Evolutionary conservation across 2,888 invertebrate genomes (phyloP), one percentile per base, ranked within the genome.

Genomic region (Agrochola lychnidis): DNA sequence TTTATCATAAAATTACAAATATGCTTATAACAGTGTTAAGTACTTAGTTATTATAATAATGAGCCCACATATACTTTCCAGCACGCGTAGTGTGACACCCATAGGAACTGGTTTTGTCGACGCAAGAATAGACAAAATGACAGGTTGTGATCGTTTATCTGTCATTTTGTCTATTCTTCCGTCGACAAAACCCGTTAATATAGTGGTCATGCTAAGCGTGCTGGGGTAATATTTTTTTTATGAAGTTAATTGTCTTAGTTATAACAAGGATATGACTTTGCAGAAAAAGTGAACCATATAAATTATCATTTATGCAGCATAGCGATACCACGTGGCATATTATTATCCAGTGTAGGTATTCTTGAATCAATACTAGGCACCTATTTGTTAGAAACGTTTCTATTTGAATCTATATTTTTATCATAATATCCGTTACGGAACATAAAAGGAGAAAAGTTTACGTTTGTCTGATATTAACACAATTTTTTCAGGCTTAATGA

Each of bases 301-400:
- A 36, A 2, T 72, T 48, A 70, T 70, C 0, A 57, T 51, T 36
- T 51, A 57, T 42, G 30, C 19, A 57, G 9, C 53, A 42, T n/a
- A 77, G 71, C 63, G 48, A 71, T 78, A n/a, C 63, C 6, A 12
- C 42, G 19, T 66, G 12, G 2, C 12, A 14, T 9, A 36, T n/a
- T n/a, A n/a, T n/a, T n/a, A n/a, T 51, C 6, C 2, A 36, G 22
- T 30, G 12, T 22, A 19, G 2, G 16, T 51, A 19, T 22, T 59
- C 16, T 30, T 62, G 2, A n/a, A 64, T 74, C 2, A 30, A n/a
- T 72, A 30, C 42, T 7, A 30, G 14, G 6, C 1, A 59, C 16
- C 14, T 5, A 14, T n/a, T 30, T 68, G 0, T 22, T 45, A 5
- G 22, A 19, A 14, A 45, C 16, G 4, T 19, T 14, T 42, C 12